Base-by-base conservation (phyloP, 2,797 vertebrate species). In the Gymnoscopelus microlampas region DNA sequence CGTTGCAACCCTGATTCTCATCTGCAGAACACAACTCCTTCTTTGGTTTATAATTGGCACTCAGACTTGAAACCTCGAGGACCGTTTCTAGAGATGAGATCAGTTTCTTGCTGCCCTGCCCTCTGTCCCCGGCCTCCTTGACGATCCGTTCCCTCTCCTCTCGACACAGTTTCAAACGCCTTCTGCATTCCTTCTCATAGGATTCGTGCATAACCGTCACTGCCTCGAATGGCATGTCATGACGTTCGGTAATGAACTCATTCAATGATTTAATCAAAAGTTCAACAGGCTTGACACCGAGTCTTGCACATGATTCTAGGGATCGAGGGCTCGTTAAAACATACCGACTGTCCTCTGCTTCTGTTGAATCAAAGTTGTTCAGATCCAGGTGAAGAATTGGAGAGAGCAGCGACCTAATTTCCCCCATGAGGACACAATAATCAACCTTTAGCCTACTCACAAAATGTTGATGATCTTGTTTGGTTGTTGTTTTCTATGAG, bases 191-290 rank as follows among this genome's bases (percentile, higher is more conserved):
- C 67, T 73, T 91, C 68, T 93, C 90, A 13, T 93, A 88, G 24
- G 89, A 83, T 32, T 94, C 90, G 4, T 93, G 92, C 78, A 94
- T 67, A 0, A 80, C 68, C 12, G 63, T 83, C 56, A 94, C 83
- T 1, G 76, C 71, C 54, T 85, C 86, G 1, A 86, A 61, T 0
- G 93, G 84, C 1, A 53, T 26, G 0, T 74, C 78, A 0, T 66
- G 61, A 53, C 55, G 76, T 7, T 91, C 88, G 0, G 84, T 81
- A 0, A 83, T 82, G 13, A 92, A 24, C 53, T 93, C 71, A 14
- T 89, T 90, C 2, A 93, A 73, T 0, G 93, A 88, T 75, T 85
- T 88, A 2, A 92, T 90, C 6, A 95, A 71, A 15, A 95, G 82
- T 0, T 90, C 74, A 3, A 89, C 81, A 0, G 90, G 95, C 83